A percentile compares a stretch with the other conserved stretches of the same genome.
Conservation (phyloP, 2,797 vertebrate genomes). For the Rachycentron canadum region DNA sequence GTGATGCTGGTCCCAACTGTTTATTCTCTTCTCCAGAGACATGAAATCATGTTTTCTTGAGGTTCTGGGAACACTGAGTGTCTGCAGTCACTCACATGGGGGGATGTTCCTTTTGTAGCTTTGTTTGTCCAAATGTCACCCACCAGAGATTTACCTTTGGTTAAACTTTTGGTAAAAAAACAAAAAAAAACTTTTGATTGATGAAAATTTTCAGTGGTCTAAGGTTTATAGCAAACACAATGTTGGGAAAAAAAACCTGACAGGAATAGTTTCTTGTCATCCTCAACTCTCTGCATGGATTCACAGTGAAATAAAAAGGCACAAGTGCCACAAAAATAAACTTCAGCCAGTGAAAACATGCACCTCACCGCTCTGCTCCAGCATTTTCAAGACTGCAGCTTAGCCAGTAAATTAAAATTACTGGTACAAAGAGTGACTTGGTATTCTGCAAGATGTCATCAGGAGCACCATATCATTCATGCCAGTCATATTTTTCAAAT, state of each 20-base stretch:
- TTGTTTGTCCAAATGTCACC: slow-evolving; percentile 3
- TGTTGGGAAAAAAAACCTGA: not conserved
- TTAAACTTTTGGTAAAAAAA: not conserved
- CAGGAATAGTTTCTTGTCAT: not conserved
- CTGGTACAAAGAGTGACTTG: not conserved
- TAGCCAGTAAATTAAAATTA: slow-evolving; percentile 1
- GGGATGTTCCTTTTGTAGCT: not conserved
- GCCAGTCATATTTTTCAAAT: not conserved
- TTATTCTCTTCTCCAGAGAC: slow-evolving; percentile 4
- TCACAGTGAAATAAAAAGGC: not conserved
- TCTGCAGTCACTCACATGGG: not conserved
- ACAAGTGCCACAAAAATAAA: not conserved
- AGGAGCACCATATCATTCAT: not conserved
- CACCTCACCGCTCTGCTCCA: not conserved
- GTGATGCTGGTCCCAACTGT: not conserved
- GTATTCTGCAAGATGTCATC: not conserved
- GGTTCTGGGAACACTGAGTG: not conserved
- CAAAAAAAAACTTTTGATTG: not conserved
- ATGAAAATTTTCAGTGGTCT: not conserved
- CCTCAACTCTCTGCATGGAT: not conserved
- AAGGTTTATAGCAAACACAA: not conserved
- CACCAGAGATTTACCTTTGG: not conserved
- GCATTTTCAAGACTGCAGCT: not conserved
- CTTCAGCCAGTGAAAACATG: not conserved
- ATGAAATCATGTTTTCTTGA: slow-evolving; percentile 6